Conservation (phyloP, 2,113 vertebrate species). For the Colistium nudipinnis region DNA sequence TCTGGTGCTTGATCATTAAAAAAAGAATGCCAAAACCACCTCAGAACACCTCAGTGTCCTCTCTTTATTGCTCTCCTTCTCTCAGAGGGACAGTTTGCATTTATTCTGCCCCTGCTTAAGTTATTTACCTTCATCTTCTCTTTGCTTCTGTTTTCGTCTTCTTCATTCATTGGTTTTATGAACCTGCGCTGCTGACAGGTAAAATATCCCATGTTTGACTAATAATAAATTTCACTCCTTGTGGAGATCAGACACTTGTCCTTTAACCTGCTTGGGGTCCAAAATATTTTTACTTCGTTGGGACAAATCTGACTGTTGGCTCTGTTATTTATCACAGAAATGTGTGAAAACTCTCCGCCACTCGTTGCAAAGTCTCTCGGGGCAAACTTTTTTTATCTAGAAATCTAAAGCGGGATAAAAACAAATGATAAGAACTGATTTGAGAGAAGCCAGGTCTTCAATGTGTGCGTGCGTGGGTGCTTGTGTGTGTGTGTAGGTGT, state of each 20-base stretch:
- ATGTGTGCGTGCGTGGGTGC: not conserved
- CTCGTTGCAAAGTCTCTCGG: conserved; percentile 22
- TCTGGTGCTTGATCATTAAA: conserved; percentile 56
- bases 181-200: conserved; percentile 65
- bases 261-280: conserved; percentile 26
- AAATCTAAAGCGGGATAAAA: conserved; percentile 31
- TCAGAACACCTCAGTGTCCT: conserved; percentile 77
- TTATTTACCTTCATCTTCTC: conserved; percentile 59
- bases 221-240: conserved; percentile 42
- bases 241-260: conserved; percentile 28
- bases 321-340: conserved; percentile 7
- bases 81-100: conserved; percentile 70
- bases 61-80: conserved; percentile 26
- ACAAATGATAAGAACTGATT: conserved; percentile 35
- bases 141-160: conserved; percentile 45
- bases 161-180: conserved; percentile 46
- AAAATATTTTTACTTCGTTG: conserved; percentile 11
- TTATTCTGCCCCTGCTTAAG: conserved; percentile 60
- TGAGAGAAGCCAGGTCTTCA: conserved; percentile 31
- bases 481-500: not conserved
- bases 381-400: conserved; percentile 29
- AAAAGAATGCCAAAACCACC: conserved; percentile 73
- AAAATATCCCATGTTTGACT: conserved; percentile 42
- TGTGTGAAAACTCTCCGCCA: conserved; percentile 29
- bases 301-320: conserved; percentile 16